Evolutionary conservation across 2,113 vertebrate genomes (phyloP).

Genomic region (Arenaria interpres): DNA sequence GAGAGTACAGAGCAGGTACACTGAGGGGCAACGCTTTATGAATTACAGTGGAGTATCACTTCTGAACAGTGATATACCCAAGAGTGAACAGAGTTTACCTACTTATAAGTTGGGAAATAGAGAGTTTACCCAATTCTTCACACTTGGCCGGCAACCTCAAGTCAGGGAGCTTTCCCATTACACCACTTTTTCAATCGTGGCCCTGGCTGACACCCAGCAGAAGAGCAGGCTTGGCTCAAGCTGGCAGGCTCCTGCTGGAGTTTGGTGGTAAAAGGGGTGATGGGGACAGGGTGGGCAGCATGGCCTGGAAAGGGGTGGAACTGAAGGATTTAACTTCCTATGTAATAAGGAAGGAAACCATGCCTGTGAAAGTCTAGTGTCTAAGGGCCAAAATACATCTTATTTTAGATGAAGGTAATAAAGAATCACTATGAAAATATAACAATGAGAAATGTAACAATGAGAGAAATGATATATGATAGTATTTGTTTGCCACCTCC

Average conservation of each 20-base stretch:
- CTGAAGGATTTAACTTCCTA: background rate
- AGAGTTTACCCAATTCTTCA: background rate
- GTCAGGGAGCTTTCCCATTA: background rate
- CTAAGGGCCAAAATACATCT: background rate
- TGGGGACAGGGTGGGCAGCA: background rate
- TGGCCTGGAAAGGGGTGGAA: background rate
- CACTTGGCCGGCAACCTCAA: background rate
- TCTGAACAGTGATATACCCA: background rate
- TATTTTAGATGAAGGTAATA: constrained; percentile 7
- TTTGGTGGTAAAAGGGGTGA: background rate
- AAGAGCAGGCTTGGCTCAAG: background rate
- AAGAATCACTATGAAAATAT: background rate
- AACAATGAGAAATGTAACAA: constrained; percentile 11
- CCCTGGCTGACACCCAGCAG: background rate
- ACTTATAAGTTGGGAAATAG: background rate
- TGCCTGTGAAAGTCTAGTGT: rapidly evolving
- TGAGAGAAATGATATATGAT: background rate
- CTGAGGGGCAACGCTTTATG: background rate
- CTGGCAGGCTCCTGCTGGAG: background rate
- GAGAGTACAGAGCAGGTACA: background rate
- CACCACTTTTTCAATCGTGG: background rate
- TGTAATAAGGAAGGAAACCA: background rate
- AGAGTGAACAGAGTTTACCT: background rate
- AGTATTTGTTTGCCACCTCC: background rate
- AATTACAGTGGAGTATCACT: background rate